phyloP scores from a whole-genome alignment of 2,888 invertebrate genomes.

The Reticulitermes lucifugus region DNA sequence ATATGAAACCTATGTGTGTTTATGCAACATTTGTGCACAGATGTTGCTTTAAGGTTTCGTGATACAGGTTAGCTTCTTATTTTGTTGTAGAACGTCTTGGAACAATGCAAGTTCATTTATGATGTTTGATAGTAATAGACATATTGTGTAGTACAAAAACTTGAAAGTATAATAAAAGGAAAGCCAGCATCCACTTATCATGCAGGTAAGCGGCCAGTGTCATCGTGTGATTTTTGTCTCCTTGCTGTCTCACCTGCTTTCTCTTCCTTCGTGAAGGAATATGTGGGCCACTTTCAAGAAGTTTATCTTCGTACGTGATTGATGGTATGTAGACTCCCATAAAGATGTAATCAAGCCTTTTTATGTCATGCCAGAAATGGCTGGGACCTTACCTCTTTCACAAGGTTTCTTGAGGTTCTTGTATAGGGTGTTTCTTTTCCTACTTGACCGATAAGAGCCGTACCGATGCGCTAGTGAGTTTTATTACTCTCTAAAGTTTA shows the following conservation, averaged over 20 bases:
- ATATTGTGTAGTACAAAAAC: neutral
- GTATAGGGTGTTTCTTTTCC: too few species aligned
- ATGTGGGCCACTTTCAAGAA: conserved; percentile 20
- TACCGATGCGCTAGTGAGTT: too few species aligned
- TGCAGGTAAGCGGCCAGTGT: conserved; percentile 23
- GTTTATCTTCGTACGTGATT: conserved; percentile 19
- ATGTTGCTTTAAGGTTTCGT: too few species aligned
- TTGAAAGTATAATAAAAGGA: neutral
- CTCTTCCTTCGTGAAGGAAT: conserved; percentile 5
- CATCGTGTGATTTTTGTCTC: neutral
- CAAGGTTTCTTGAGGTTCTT: neutral
- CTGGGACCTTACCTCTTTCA: neutral
- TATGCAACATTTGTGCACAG: too few species aligned
- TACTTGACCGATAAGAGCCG: too few species aligned
- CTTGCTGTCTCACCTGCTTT: conserved; percentile 18
- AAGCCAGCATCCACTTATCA: neutral
- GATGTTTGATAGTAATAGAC: conserved; percentile 8
- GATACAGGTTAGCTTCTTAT: too few species aligned
- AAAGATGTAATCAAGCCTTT: conserved; percentile 45
- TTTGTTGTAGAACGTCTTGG: neutral
- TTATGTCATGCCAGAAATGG: conserved; percentile 39
- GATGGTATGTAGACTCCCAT: conserved; percentile 28
- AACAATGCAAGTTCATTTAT: neutral
- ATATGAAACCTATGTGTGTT: too few species aligned
- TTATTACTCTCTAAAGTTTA: too few species aligned